Percentiles rank a stretch among this genome's conserved stretches.
phyloP scores from a whole-genome alignment of 2,797 vertebrate genomes.

The Thamnophis elegans region DNA sequence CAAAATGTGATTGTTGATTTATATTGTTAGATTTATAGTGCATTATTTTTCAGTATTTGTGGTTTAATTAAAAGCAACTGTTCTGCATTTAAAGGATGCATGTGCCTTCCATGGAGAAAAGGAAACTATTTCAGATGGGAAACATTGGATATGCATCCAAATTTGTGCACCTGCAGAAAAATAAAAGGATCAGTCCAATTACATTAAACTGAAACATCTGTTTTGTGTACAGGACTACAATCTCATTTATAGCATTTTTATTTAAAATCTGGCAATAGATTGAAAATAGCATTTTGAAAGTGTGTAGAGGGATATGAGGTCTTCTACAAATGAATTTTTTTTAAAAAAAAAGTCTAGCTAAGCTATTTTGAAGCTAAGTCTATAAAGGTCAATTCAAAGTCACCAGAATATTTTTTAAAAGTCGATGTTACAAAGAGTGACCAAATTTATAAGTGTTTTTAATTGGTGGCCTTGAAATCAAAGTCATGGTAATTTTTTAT shows the following conservation, averaged over 20 bases:
- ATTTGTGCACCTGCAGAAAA: neutral
- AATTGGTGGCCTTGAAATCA: neutral
- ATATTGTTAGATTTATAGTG: slow-evolving; percentile 51
- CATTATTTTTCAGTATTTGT: slow-evolving; percentile 51
- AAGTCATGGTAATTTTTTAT: neutral
- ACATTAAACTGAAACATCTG: neutral
- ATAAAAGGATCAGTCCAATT: neutral
- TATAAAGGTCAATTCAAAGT: neutral
- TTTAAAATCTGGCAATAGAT: neutral
- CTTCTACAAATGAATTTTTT: neutral
- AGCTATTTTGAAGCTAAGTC: neutral
- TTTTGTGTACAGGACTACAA: neutral
- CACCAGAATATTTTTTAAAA: neutral
- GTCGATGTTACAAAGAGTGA: neutral
- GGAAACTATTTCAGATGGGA: neutral
- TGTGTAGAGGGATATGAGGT: neutral
- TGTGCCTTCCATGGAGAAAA: neutral
- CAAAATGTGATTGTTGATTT: slow-evolving; percentile 66
- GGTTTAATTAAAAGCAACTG: slow-evolving; percentile 4
- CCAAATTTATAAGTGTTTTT: neutral
- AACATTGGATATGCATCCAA: neutral
- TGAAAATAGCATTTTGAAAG: neutral
- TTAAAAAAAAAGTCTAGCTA: neutral
- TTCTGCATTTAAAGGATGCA: neutral
- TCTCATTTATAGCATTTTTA: neutral